Percentiles rank a stretch among this genome's conserved stretches.
phyloP scores from a whole-genome alignment of 2,888 invertebrate species.

The Coecobrya sp. region DNA sequence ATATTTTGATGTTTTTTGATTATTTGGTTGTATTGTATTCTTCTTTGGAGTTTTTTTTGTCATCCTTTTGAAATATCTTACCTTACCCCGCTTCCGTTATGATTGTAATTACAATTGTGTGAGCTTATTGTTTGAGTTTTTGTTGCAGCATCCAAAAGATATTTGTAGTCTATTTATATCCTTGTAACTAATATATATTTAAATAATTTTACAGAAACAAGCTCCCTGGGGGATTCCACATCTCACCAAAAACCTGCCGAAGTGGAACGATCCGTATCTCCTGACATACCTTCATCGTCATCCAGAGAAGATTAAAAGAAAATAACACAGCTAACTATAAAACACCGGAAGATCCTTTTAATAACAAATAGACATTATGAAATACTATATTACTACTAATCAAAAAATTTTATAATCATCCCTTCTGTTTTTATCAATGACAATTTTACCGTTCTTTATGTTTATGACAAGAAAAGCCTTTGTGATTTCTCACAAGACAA shows the following conservation, averaged over 20 bases:
- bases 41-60: too few relatives aligned
- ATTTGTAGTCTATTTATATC: background rate
- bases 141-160: background rate
- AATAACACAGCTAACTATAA: background rate
- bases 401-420: background rate
- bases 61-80: background rate
- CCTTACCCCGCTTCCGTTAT: background rate
- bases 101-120: background rate
- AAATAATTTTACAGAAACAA: conserved; percentile 64
- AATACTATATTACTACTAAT: background rate
- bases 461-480: background rate
- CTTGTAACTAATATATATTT: background rate
- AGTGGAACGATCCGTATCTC: conserved; percentile 72
- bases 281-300: conserved; percentile 76
- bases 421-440: too few relatives aligned
- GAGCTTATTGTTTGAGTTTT: conserved; percentile 9
- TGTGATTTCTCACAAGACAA: background rate
- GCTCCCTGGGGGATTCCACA: conserved; percentile 75
- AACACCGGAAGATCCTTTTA: background rate
- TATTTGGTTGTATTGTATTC: background rate
- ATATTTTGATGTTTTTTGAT: too few relatives aligned
- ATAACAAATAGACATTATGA: background rate
- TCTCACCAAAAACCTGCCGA: conserved; percentile 61
- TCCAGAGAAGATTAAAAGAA: conserved; percentile 72
- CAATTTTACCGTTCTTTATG: background rate